Percentiles rank a stretch among this genome's conserved stretches.
These are phyloP conservation scores for Seira musarum DNA, from an alignment of 2,888 invertebrate species.

Conservation along the genomic window DNA sequence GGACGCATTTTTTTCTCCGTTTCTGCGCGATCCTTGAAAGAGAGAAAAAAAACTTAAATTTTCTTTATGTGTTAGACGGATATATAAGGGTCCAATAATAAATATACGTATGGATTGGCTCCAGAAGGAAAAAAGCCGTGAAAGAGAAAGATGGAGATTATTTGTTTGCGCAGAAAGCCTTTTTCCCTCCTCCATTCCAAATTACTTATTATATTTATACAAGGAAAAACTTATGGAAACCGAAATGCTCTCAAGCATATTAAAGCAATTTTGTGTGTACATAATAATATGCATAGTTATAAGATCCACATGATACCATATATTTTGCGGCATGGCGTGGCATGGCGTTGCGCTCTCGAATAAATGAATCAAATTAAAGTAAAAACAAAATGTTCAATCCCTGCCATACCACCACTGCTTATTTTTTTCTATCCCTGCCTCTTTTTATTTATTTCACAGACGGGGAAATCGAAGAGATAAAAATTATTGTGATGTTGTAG, in stretches of 20 bases:
- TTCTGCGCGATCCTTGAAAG: neutral
- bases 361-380: conserved; percentile 15
- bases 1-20: conserved; percentile 7
- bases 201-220: conserved; percentile 3
- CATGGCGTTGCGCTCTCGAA: conserved; percentile 6
- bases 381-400: conserved; percentile 1
- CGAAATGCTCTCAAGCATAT: conserved; percentile 8
- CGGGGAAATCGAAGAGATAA: neutral
- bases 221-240: conserved; percentile 2
- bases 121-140: conserved; percentile 12
- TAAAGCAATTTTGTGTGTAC: neutral
- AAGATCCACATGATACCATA: neutral
- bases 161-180: conserved; percentile 30
- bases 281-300: too few species aligned
- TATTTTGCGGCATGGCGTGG: neutral
- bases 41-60: neutral
- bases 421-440: too few species aligned
- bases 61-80: neutral
- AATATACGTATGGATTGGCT: neutral
- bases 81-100: neutral
- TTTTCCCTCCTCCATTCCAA: neutral
- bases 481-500: neutral
- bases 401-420: neutral
- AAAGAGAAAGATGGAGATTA: conserved; percentile 28
- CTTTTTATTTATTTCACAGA: neutral